phyloP scores from a whole-genome alignment of 2,888 invertebrate species.

The Drosophila quinaria region DNA sequence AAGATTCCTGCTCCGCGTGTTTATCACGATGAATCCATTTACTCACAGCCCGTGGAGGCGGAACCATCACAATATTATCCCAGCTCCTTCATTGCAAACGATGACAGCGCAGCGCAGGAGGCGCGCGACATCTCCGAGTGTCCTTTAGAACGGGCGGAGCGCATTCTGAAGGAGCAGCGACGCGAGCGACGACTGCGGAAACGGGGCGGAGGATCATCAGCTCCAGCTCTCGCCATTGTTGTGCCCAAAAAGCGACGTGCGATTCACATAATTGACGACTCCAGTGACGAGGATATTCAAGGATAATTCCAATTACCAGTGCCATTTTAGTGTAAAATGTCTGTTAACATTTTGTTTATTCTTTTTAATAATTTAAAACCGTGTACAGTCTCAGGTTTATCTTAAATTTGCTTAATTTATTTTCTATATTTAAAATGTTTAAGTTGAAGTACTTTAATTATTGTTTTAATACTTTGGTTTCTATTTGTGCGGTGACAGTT shows the following conservation, averaged over 20 bases:
- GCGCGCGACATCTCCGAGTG: constrained; percentile 80
- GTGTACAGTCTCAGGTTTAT: constrained; percentile 9
- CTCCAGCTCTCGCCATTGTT: constrained; percentile 3
- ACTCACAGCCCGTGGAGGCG: constrained; percentile 86
- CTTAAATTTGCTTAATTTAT: constrained; percentile 20
- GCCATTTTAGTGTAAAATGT: constrained; percentile 2
- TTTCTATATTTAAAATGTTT: constrained; percentile 30
- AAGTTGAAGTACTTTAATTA: constrained; percentile 42
- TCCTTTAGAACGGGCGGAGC: constrained; percentile 89
- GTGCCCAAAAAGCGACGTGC: constrained; percentile 46
- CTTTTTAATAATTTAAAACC: constrained; percentile 8
- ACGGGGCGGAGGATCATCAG: constrained; percentile 9
- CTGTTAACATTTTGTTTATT: constrained; percentile 1
- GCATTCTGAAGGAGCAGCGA: constrained; percentile 86
- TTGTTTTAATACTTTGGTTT: constrained; percentile 60
- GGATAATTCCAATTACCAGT: constrained; percentile 2
- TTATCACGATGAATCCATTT: constrained; percentile 85
- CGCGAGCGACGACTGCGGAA: constrained; percentile 59
- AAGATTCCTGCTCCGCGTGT: constrained; percentile 88
- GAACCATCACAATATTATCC: constrained; percentile 87
- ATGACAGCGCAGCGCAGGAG: constrained; percentile 77
- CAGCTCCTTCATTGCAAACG: constrained; percentile 85
- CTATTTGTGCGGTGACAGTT: constrained; percentile 11
- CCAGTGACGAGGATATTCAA: constrained; percentile 59
- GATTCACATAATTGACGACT: constrained; percentile 51